Evolutionary conservation across 2,797 vertebrate species (phyloP).

Genomic region (Huso huso): DNA sequence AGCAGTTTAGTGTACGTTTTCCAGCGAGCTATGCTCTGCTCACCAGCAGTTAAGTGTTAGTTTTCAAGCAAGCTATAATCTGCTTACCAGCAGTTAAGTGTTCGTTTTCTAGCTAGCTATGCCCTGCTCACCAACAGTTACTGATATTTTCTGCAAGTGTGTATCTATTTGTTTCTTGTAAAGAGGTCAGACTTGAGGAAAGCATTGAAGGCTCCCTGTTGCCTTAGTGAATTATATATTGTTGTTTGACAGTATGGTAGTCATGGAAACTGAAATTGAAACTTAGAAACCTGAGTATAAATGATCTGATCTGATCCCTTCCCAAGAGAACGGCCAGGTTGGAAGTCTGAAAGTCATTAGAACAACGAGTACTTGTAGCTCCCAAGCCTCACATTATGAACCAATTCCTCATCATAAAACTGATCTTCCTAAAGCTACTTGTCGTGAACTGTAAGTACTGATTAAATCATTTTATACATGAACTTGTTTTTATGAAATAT

Average conservation of each 20-base stretch:
- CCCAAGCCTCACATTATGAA: constrained; percentile 45
- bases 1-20: no score
- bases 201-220: constrained; percentile 7
- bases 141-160: no score
- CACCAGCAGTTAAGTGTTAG: no score
- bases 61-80: no score
- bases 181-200: constrained; percentile 30
- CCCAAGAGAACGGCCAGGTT: constrained; percentile 36
- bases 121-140: no score
- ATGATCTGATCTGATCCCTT: constrained; percentile 40
- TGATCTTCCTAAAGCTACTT: constrained; percentile 42
- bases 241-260: constrained; percentile 37
- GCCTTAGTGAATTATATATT: constrained; percentile 54
- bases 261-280: constrained; percentile 69
- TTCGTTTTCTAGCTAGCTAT: no score
- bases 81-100: no score
- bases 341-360: constrained; percentile 34
- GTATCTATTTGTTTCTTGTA: no score
- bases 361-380: constrained; percentile 21
- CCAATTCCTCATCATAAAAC: constrained; percentile 35
- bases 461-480: no score
- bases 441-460: constrained; percentile 53
- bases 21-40: no score
- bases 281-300: constrained; percentile 61
- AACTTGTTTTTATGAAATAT: no score